Evolutionary conservation across 23 tunicate genomes (phyloP).

Genomic region (Halocynthia roretzi): DNA sequence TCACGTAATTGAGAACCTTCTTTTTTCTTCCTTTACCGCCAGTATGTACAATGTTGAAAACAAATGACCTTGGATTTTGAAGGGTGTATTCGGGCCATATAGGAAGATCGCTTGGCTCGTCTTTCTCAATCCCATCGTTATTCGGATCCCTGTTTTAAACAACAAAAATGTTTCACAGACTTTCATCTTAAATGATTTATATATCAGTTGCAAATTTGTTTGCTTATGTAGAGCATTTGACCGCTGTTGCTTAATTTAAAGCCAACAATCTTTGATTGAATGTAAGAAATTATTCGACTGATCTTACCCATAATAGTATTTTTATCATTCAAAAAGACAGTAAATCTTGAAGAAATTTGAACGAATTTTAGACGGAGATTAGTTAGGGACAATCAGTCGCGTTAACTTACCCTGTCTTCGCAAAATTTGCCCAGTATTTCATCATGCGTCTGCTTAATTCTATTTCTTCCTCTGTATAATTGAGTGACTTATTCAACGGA

Average conservation of each 20-base stretch:
- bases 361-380: neutral
- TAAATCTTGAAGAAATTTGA: no score
- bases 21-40: constrained; percentile 11
- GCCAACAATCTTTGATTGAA: neutral
- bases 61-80: constrained; percentile 8
- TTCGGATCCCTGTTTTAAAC: constrained; percentile 30
- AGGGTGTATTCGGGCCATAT: constrained; percentile 38
- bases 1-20: neutral
- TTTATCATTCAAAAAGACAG: no score
- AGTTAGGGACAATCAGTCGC: neutral
- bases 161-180: no score
- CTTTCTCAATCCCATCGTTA: neutral
- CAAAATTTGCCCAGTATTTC: constrained; percentile 81
- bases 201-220: neutral
- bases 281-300: neutral
- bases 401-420: constrained; percentile 56
- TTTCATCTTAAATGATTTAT: neutral
- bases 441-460: constrained; percentile 44
- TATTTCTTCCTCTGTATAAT: constrained; percentile 36
- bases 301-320: no score
- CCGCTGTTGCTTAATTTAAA: neutral
- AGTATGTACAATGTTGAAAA: neutral
- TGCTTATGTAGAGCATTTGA: neutral
- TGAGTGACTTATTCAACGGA: constrained; percentile 35
- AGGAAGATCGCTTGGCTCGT: neutral